These are phyloP conservation scores for Phyllotreta striolata DNA, from an alignment of 2,888 invertebrate species.

Conservation along the genomic window DNA sequence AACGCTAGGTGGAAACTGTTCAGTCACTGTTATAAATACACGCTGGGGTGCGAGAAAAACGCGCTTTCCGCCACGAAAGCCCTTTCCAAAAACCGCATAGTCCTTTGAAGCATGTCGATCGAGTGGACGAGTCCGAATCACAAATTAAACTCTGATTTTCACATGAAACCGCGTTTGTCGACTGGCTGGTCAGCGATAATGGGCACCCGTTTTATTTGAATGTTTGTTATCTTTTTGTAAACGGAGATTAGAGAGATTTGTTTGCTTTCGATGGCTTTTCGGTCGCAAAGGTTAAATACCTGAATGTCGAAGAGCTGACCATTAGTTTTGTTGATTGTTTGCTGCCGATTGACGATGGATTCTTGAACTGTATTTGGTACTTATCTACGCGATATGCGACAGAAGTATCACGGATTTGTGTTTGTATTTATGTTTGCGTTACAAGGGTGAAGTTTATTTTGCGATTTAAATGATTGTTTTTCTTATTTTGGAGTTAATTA, in stretches of 20 bases:
- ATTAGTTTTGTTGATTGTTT: too few relatives aligned
- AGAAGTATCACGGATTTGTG: too few relatives aligned
- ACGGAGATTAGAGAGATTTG: constrained; percentile 7
- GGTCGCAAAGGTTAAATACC: constrained; percentile 13
- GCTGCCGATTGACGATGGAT: too few relatives aligned
- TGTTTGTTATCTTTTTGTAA: constrained; percentile 7
- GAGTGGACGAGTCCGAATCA: constrained; percentile 1
- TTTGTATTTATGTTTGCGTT: too few relatives aligned
- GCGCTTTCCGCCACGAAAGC: constrained; percentile 13
- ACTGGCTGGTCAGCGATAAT: constrained; percentile 1
- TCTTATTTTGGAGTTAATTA: too few relatives aligned
- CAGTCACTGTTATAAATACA: constrained; percentile 38
- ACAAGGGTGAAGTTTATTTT: too few relatives aligned
- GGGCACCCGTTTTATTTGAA: constrained; percentile 1
- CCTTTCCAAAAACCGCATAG: constrained; percentile 29
- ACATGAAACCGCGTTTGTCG: background rate
- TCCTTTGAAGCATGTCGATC: constrained; percentile 40
- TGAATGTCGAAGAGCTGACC: background rate
- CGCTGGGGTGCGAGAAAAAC: constrained; percentile 32
- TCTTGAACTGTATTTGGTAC: too few relatives aligned
- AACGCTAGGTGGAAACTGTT: background rate
- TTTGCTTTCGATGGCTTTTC: constrained; percentile 14
- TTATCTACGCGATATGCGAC: too few relatives aligned
- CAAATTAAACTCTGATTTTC: constrained; percentile 7
- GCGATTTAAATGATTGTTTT: too few relatives aligned